phyloP scores from a whole-genome alignment of 92 coral and sea anemone species.

The Epizoanthus rinbou region DNA sequence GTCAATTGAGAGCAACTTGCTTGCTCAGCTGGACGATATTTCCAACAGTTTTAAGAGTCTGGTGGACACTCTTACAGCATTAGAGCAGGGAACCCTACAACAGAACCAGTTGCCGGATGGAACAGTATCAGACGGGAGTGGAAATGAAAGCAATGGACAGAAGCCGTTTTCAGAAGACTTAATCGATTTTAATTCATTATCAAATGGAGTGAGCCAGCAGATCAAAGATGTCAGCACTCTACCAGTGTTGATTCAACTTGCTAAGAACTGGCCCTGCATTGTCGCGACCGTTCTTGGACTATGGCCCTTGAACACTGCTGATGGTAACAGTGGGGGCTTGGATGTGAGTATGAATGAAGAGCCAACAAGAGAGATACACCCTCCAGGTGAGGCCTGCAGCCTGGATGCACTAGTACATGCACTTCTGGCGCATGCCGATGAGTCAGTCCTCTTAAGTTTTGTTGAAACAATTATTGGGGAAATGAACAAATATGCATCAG shows the following conservation, averaged over 20 bases:
- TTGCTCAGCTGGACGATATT: conserved; percentile 85
- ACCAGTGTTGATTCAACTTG: conserved; percentile 79
- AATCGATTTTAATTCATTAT: conserved; percentile 17
- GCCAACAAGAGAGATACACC: conserved; percentile 14
- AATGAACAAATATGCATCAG: conserved; percentile 77
- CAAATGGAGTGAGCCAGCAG: conserved; percentile 19
- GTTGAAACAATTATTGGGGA: conserved; percentile 77
- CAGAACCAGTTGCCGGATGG: conserved; percentile 16
- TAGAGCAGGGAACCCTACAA: conserved; percentile 54
- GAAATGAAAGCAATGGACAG: conserved; percentile 8
- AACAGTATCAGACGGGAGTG: conserved; percentile 25
- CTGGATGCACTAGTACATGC: conserved; percentile 78
- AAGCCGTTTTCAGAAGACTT: conserved; percentile 39
- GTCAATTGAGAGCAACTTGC: conserved; percentile 68
- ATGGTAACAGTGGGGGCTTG: conserved; percentile 47
- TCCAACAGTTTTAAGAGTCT: conserved; percentile 80
- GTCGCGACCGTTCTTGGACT: conserved; percentile 77
- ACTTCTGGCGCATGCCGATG: conserved; percentile 67
- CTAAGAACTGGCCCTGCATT: conserved; percentile 84
- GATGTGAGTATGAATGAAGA: conserved; percentile 48
- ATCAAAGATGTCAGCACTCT: conserved; percentile 23
- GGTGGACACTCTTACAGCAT: conserved; percentile 76
- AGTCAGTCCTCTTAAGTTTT: conserved; percentile 69
- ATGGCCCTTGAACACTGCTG: conserved; percentile 49
- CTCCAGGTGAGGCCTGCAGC: conserved; percentile 61